Percentiles rank a stretch among this genome's conserved stretches.
Evolutionary conservation across 2,113 vertebrate species (phyloP).

Genomic region (Irena cyanogastra): DNA sequence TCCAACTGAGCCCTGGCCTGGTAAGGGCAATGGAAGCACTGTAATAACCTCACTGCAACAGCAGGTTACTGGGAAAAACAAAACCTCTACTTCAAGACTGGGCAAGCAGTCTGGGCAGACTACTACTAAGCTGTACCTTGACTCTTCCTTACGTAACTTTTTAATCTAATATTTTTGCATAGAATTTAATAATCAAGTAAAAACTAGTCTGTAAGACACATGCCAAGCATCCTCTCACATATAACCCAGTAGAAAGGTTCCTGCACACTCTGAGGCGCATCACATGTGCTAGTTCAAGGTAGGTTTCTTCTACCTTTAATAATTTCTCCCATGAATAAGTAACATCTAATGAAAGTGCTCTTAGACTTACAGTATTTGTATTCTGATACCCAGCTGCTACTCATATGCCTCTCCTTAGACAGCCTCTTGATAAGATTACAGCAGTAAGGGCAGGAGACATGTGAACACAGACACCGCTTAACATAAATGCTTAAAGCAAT

Average conservation of each 20-base stretch:
- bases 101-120: neutral
- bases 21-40: neutral
- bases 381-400: neutral
- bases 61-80: neutral
- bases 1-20: neutral
- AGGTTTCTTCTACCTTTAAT: neutral
- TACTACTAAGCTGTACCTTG: neutral
- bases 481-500: neutral
- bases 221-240: neutral
- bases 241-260: neutral
- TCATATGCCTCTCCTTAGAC: neutral
- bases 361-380: neutral
- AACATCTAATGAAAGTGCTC: neutral
- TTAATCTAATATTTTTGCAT: neutral
- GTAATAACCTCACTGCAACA: neutral
- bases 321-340: neutral
- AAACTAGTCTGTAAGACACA: rapidly evolving
- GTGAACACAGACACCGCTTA: neutral
- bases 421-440: neutral
- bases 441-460: neutral
- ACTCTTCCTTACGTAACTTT: neutral
- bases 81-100: neutral
- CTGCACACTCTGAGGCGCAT: rapidly evolving
- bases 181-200: neutral
- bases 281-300: neutral